Conservation (phyloP, 92 coral and sea anemone species). For the Anthopleura xanthogrammica region DNA sequence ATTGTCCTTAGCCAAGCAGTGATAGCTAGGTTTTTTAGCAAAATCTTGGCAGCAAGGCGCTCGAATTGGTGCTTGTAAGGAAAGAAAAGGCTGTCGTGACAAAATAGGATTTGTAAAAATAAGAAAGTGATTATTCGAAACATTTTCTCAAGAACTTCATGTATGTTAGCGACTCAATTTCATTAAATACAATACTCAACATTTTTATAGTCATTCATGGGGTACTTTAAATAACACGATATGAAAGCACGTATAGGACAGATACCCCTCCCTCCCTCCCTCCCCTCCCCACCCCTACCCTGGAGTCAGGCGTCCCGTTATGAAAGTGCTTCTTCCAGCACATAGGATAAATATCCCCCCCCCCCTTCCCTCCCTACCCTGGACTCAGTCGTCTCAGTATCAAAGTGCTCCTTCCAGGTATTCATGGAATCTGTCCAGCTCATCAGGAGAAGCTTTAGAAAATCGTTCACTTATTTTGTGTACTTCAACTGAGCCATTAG, state of each 20-base stretch:
- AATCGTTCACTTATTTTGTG: slow-evolving; percentile 71
- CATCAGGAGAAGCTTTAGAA: slow-evolving; percentile 79
- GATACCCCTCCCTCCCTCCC: not conserved
- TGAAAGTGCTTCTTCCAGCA: slow-evolving; percentile 44
- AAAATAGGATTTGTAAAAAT: no score
- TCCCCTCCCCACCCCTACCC: no score
- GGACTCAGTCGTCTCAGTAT: not conserved
- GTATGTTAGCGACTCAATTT: not conserved
- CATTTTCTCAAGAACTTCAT: no score
- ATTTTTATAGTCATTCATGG: not conserved
- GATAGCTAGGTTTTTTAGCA: no score
- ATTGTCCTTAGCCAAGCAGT: no score
- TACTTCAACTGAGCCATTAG: slow-evolving; percentile 80
- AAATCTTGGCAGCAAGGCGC: no score
- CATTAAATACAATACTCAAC: not conserved
- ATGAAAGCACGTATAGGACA: not conserved
- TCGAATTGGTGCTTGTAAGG: no score
- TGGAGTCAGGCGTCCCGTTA: no score
- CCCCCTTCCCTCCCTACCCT: no score
- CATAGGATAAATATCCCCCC: not conserved
- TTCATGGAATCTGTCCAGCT: slow-evolving; percentile 80
- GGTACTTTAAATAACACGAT: not conserved
- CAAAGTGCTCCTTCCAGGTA: slow-evolving; percentile 52
- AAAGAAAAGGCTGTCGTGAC: no score
- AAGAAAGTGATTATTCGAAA: no score